Conservation (phyloP, 2,113 vertebrate genomes). For the Heptranchias perlo region DNA sequence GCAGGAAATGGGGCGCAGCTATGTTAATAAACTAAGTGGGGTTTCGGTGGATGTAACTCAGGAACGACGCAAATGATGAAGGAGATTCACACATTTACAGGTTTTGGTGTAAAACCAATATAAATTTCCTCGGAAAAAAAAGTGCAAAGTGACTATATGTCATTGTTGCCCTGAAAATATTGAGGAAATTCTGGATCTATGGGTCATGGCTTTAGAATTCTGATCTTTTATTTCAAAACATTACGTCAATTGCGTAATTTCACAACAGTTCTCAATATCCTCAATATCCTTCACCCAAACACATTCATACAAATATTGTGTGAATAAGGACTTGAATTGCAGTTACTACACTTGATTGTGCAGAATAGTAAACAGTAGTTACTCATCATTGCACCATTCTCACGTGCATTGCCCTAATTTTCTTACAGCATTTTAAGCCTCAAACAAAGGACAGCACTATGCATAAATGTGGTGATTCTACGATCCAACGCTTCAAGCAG, state of each 20-base stretch:
- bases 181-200: too few species aligned
- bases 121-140: too few species aligned
- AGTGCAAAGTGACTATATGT: too few species aligned
- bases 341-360: background rate
- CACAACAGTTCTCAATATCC: too few species aligned
- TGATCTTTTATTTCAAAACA: background rate
- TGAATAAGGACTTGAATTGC: background rate
- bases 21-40: too few species aligned
- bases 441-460: background rate
- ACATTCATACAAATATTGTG: background rate
- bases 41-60: too few species aligned
- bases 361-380: background rate
- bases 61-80: too few species aligned
- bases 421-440: background rate
- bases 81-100: too few species aligned
- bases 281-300: background rate
- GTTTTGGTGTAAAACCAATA: too few species aligned
- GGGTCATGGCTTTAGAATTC: background rate
- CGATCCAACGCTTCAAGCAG: background rate
- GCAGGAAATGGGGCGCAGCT: too few species aligned
- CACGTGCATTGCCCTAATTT: background rate
- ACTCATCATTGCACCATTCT: background rate
- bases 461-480: background rate
- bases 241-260: background rate
- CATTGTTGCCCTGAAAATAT: too few species aligned